phyloP scores from a whole-genome alignment of 2,888 invertebrate species.

The Magallana nippona region DNA sequence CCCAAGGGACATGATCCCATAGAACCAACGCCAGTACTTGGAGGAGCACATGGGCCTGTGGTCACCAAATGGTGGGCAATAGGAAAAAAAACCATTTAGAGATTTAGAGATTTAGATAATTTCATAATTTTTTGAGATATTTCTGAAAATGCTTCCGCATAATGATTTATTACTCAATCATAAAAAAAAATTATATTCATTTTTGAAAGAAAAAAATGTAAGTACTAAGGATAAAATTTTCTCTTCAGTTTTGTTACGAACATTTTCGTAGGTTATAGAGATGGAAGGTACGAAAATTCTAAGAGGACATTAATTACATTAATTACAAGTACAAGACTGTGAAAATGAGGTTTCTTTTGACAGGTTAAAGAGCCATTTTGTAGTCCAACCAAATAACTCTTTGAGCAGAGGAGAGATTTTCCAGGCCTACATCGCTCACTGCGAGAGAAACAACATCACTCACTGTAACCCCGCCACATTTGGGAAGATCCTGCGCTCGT shows the following conservation, averaged over 20 bases:
- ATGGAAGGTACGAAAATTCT: too few relatives aligned
- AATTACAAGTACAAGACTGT: too few relatives aligned
- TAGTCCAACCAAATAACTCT: conserved; percentile 30
- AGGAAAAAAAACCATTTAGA: neutral
- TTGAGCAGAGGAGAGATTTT: conserved; percentile 45
- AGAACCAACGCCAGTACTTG: neutral
- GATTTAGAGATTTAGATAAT: neutral
- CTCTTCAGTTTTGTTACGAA: too few relatives aligned
- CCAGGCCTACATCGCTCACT: conserved; percentile 40
- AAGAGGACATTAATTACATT: too few relatives aligned
- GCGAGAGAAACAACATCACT: conserved; percentile 30
- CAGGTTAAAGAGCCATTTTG: conserved; percentile 47
- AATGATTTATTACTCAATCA: too few relatives aligned
- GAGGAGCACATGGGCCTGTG: conserved; percentile 29
- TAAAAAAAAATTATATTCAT: too few relatives aligned
- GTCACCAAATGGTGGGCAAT: conserved; percentile 14
- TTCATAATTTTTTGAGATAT: neutral
- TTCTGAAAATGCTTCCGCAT: neutral
- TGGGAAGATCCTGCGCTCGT: conserved; percentile 47
- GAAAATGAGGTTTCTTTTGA: neutral
- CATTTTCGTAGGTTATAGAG: too few relatives aligned
- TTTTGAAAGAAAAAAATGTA: too few relatives aligned
- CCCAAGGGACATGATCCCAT: neutral
- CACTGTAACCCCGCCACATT: conserved; percentile 48
- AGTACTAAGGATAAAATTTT: too few relatives aligned